Conservation (phyloP, 2,888 invertebrate genomes). For the Himalopsyche anomala region DNA sequence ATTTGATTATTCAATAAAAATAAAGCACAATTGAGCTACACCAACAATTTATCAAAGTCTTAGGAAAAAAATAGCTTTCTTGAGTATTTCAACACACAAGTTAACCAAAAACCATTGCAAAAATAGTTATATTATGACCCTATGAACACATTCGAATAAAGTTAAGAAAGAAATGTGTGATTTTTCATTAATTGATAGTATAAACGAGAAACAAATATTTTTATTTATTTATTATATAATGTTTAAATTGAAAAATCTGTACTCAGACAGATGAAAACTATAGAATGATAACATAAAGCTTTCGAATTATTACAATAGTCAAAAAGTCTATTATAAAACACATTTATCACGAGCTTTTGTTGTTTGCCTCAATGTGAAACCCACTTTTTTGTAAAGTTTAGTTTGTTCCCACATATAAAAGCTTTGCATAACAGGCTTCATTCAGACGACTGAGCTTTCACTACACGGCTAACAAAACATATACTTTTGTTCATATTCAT, state of each 20-base stretch:
- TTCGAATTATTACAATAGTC: constrained; percentile 31
- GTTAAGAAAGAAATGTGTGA: no score
- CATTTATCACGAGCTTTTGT: constrained; percentile 39
- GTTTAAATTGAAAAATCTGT: neutral
- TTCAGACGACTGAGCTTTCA: constrained; percentile 13
- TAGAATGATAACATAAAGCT: constrained; percentile 10
- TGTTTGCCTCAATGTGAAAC: constrained; percentile 28
- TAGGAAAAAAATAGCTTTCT: no score
- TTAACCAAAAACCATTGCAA: no score
- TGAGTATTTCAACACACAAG: no score
- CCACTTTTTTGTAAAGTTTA: constrained; percentile 34
- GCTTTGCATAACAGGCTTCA: neutral
- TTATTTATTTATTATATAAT: neutral
- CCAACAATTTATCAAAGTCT: no score
- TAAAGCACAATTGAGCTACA: no score
- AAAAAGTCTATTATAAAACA: constrained; percentile 39
- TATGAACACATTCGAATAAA: no score
- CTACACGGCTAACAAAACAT: neutral
- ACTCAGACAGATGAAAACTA: constrained; percentile 7
- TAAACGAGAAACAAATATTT: no score
- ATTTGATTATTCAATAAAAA: no score
- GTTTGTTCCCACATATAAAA: constrained; percentile 13
- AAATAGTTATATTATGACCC: no score
- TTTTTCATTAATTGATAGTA: no score
- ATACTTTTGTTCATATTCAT: neutral